phyloP scores from a whole-genome alignment of 1,140 invertebrate species.

The Penaeus vannamei region DNA sequence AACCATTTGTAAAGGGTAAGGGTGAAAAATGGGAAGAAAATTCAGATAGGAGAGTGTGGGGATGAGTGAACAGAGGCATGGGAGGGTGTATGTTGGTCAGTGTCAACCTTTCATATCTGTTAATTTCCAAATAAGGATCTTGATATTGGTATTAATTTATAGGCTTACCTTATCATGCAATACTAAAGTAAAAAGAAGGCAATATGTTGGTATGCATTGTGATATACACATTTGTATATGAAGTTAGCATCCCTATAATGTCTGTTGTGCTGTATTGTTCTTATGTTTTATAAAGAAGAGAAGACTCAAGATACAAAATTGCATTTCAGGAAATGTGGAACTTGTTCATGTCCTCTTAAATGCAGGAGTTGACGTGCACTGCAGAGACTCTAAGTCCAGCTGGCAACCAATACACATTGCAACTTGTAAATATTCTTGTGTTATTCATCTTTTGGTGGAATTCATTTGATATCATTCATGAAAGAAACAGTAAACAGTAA shows the following conservation, averaged over 20 bases:
- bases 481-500: background rate
- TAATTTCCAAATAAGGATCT: background rate
- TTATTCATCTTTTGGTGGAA: background rate
- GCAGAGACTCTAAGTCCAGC: constrained; percentile 64
- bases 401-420: constrained; percentile 68
- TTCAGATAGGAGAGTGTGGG: background rate
- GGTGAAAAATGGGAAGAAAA: too few species aligned
- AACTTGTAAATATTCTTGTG: constrained; percentile 52
- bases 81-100: background rate
- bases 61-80: background rate
- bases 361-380: constrained; percentile 67
- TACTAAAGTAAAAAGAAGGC: too few species aligned
- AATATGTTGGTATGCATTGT: too few species aligned
- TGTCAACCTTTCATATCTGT: too few species aligned
- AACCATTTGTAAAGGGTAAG: background rate
- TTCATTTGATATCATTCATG: background rate
- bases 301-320: too few species aligned
- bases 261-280: too few species aligned
- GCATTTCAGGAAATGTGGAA: constrained; percentile 59
- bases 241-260: too few species aligned
- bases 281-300: too few species aligned
- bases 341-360: constrained; percentile 58
- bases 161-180: background rate
- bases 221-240: too few species aligned
- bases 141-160: background rate